These are phyloP conservation scores for Oreochromis spilurus DNA, from an alignment of 2,113 vertebrate species.

Conservation along the genomic window DNA sequence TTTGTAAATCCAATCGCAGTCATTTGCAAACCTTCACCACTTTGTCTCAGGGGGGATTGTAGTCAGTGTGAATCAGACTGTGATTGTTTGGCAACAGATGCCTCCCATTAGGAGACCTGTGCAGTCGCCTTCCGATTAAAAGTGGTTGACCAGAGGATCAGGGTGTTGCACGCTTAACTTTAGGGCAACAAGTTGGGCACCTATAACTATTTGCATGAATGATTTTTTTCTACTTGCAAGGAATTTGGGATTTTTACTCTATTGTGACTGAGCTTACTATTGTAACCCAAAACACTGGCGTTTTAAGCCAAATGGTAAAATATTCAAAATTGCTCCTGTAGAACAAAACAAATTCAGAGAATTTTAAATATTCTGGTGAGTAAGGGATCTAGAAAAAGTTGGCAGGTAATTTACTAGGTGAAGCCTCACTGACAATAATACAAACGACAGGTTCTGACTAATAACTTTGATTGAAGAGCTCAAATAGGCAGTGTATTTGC, in stretches of 20 bases:
- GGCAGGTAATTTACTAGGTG: background rate
- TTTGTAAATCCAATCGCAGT: background rate
- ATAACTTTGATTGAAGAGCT: background rate
- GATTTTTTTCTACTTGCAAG: background rate
- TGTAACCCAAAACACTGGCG: background rate
- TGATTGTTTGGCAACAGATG: background rate
- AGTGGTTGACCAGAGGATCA: background rate
- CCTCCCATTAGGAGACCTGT: background rate
- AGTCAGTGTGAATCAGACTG: background rate
- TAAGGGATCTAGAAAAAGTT: background rate
- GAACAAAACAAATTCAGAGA: background rate
- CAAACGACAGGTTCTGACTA: background rate
- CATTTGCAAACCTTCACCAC: background rate
- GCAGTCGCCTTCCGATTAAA: rapidly evolving
- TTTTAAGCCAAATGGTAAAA: background rate
- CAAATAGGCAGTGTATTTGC: background rate
- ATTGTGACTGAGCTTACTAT: background rate
- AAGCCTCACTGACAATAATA: background rate
- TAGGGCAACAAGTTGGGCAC: background rate
- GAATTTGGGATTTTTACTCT: background rate
- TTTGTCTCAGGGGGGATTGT: background rate
- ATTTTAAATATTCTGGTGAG: background rate
- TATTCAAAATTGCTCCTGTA: background rate
- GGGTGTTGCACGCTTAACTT: background rate
- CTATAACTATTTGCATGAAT: background rate